Evolutionary conservation across 2,113 vertebrate genomes (phyloP), one percentile per base, ranked within the genome.

Genomic region (Passerina amoena): DNA sequence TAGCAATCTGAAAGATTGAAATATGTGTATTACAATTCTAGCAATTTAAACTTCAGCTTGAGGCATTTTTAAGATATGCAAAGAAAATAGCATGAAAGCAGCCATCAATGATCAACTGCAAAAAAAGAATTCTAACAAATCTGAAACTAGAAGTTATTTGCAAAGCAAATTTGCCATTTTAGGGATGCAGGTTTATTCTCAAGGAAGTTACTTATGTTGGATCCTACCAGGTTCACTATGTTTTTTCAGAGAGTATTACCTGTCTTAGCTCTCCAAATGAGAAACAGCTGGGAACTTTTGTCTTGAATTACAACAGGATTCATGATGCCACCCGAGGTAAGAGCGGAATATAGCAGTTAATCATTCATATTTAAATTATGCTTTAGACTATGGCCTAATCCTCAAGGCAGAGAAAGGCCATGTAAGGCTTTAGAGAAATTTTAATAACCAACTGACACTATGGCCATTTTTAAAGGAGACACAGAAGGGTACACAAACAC

Each of bases 1-100:
- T 82, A 99, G 98, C 92, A 99, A 92, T 42, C 99, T 99, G 97
- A 72, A 96, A 97, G 86, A 90, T 5, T 24, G 6, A 89, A 75
- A 70, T 23, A 80, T 2, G 22, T 27, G 8, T 11, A 45, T 90
- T 77, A 86, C 8, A 33, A 14, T 57, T 77, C 10, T 25, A 48
- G n/a, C 38, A 12, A n/a, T 47, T 56, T 33, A 24, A 38, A 60
- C 15, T 64, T 72, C 14, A 65, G 23, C n/a, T 65, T 72, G 72
- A 53, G 14, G 15, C 19, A 38, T 57, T 90, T 90, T 16, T 30
- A 76, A 85, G 24, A 44, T 3, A 1, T 18, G 13, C 63, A 75
- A 68, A 69, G 15, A 60, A 70, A 82, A 68, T 1, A 72, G 25
- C 28, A 76, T 8, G 22, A 82, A 76, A 91, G 24, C 35, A 90